These are phyloP conservation scores for Heliothis virescens DNA, from an alignment of 1,140 invertebrate species.

Conservation along the genomic window DNA sequence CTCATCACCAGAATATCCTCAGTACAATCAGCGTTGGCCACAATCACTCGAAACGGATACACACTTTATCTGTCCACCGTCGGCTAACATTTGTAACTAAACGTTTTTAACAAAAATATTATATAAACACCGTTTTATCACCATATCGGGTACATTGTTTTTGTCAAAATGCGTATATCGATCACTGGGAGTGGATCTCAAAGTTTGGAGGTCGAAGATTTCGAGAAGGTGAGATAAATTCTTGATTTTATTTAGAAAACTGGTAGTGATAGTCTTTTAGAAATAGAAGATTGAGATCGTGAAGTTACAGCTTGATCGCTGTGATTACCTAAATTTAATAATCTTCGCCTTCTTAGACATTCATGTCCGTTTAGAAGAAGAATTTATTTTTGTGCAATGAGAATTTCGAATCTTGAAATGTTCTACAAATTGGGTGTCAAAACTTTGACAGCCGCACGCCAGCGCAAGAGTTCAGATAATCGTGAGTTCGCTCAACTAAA, in stretches of 20 bases:
- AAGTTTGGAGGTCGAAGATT: constrained; percentile 23
- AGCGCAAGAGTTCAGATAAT: constrained; percentile 44
- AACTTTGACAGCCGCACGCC: constrained; percentile 45
- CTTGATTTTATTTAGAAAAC: too few species aligned
- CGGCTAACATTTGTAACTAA: constrained; percentile 11
- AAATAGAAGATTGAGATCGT: too few species aligned
- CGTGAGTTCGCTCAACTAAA: constrained; percentile 53
- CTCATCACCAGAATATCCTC: constrained; percentile 31
- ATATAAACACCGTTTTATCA: constrained; percentile 50
- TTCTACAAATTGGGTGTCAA: not conserved
- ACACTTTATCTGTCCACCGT: constrained; percentile 3
- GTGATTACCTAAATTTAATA: too few species aligned
- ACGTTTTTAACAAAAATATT: constrained; percentile 30
- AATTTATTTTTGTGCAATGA: too few species aligned
- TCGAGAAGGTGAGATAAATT: not conserved
- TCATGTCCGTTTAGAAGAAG: too few species aligned
- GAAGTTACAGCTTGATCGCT: too few species aligned
- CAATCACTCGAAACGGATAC: constrained; percentile 50
- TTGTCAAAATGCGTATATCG: constrained; percentile 42
- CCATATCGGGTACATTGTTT: constrained; percentile 36
- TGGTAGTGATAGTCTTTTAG: too few species aligned
- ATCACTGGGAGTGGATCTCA: constrained; percentile 24
- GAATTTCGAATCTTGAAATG: not conserved
- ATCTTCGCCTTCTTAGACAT: too few species aligned
- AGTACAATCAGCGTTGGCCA: constrained; percentile 13